These are phyloP conservation scores for Andrena trimmerana DNA, from an alignment of 2,888 invertebrate genomes.

Conservation along the genomic window DNA sequence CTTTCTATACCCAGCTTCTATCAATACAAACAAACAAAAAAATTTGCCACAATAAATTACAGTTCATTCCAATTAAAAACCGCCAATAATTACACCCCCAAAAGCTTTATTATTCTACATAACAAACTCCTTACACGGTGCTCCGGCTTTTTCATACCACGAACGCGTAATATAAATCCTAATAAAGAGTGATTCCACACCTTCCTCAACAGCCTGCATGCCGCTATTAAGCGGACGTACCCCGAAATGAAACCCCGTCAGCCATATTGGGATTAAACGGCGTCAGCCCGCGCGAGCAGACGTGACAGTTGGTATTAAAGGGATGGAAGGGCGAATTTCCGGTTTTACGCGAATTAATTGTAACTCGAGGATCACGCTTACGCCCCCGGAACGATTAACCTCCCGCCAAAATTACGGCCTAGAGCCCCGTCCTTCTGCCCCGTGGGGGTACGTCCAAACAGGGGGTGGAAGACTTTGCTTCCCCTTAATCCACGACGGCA, in stretches of 20 bases:
- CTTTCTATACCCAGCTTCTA: too few species aligned
- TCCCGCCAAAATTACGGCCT: conserved; percentile 23
- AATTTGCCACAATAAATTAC: too few species aligned
- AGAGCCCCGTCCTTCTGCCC: not conserved
- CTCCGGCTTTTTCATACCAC: too few species aligned
- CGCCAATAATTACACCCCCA: too few species aligned
- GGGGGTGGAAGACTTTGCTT: not conserved
- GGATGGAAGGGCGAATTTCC: conserved; percentile 10
- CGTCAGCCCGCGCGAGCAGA: conserved; percentile 2
- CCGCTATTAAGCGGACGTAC: too few species aligned
- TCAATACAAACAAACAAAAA: too few species aligned
- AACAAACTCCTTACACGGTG: too few species aligned
- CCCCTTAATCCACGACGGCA: conserved; percentile 34
- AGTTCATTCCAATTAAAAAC: too few species aligned
- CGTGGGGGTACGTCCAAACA: not conserved
- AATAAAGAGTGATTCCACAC: too few species aligned
- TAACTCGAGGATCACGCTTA: not conserved
- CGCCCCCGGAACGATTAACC: conserved; percentile 18
- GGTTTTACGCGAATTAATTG: not conserved
- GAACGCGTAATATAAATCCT: too few species aligned
- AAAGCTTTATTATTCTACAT: too few species aligned
- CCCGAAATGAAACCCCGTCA: not conserved
- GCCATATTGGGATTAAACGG: not conserved
- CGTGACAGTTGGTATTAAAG: conserved; percentile 1
- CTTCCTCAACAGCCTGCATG: too few species aligned